phyloP scores from a whole-genome alignment of 2,113 vertebrate genomes.

The Ictidomys tridecemlineatus region DNA sequence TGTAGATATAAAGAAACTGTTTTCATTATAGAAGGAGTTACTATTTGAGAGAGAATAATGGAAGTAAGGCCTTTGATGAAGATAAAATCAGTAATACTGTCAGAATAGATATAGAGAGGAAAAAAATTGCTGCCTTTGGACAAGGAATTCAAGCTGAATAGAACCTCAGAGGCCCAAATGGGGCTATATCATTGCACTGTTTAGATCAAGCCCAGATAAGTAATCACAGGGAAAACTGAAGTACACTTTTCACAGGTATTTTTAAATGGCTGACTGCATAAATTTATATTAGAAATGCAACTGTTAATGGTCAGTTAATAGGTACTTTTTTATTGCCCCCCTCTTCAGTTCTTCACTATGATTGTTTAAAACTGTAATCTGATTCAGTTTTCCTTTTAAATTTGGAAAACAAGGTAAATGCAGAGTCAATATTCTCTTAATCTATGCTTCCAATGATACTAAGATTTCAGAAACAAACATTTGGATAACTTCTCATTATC shows the following conservation, averaged over 20 bases:
- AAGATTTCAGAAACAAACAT: constrained; percentile 57
- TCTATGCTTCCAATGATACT: not conserved
- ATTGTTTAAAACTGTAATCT: constrained; percentile 41
- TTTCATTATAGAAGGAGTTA: constrained; percentile 1
- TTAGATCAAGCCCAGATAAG: not conserved
- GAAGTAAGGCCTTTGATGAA: constrained; percentile 19
- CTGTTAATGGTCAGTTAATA: not conserved
- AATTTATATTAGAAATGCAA: constrained; percentile 28
- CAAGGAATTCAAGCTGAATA: not conserved
- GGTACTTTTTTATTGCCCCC: not conserved
- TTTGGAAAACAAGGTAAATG: constrained; percentile 59
- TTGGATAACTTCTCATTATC: constrained; percentile 1
- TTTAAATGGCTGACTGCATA: not conserved
- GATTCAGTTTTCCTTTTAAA: constrained; percentile 56
- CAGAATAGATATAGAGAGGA: not conserved
- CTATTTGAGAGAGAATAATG: not conserved
- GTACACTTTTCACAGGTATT: not conserved
- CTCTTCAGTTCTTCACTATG: not conserved
- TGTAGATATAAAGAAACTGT: not conserved
- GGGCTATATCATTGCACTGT: not conserved
- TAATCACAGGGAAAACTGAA: not conserved
- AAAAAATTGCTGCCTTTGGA: not conserved
- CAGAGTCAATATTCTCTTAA: constrained; percentile 62
- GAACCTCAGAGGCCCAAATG: not conserved
- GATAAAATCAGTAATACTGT: not conserved